These are phyloP conservation scores for Hipposideros armiger DNA, from an alignment of 2,113 vertebrate genomes.

Conservation along the genomic window DNA sequence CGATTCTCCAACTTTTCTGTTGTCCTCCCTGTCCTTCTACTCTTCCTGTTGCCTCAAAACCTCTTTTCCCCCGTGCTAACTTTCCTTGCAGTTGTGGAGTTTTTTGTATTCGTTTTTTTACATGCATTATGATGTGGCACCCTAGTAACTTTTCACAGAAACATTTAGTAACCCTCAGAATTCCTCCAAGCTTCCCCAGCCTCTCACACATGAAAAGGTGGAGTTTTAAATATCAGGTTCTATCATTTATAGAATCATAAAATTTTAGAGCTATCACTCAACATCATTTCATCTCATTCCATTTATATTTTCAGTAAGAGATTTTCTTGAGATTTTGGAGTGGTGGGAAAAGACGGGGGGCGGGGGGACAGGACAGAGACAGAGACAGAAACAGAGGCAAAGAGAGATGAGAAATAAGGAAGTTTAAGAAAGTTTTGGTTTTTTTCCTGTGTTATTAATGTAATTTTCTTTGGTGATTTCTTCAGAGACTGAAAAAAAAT, in stretches of 20 bases:
- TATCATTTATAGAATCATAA: conserved; percentile 59
- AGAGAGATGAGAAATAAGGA: not conserved
- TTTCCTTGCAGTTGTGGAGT: not conserved
- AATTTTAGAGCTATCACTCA: conserved; percentile 26
- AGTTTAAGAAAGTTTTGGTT: not conserved
- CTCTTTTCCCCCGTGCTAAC: not conserved
- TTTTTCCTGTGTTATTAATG: not conserved
- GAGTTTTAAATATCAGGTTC: conserved; percentile 62
- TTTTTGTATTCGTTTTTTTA: conserved; percentile 15
- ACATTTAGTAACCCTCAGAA: conserved; percentile 22
- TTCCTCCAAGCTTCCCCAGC: not conserved
- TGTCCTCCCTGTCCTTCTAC: not conserved
- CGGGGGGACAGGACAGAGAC: not conserved
- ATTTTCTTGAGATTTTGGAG: conserved; percentile 58
- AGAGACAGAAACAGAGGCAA: not conserved
- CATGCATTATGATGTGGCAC: not conserved
- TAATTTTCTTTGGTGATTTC: conserved; percentile 25
- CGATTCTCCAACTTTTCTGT: not conserved
- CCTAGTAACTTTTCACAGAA: conserved; percentile 20
- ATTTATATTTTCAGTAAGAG: conserved; percentile 30
- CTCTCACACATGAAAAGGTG: conserved; percentile 52
- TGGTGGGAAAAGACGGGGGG: not conserved
- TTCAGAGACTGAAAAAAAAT: not conserved
- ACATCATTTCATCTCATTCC: conserved; percentile 46
- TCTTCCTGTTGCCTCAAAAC: not conserved